A percentile compares a stretch with the other conserved stretches of the same genome.
Conservation (phyloP, 1,140 invertebrate genomes). For the Heliconius congener region DNA sequence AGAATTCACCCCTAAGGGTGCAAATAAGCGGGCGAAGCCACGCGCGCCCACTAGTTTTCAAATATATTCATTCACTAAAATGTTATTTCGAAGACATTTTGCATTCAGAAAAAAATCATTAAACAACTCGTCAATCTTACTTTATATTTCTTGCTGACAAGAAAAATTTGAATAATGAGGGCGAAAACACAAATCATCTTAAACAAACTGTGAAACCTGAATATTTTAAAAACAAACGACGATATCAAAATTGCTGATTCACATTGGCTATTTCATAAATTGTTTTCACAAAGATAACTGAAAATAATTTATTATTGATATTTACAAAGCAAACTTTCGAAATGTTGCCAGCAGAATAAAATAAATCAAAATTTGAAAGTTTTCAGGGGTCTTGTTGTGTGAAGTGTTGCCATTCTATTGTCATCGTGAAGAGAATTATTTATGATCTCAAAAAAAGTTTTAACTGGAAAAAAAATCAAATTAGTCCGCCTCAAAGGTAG, state of each 20-base stretch:
- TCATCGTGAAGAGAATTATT: slow-evolving; percentile 25
- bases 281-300: neutral
- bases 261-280: neutral
- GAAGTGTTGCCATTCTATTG: slow-evolving; percentile 27
- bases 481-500: neutral
- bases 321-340: neutral
- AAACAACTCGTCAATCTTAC: slow-evolving; percentile 29
- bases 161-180: slow-evolving; percentile 26
- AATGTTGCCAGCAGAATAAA: slow-evolving; percentile 21
- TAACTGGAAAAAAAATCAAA: slow-evolving; percentile 19
- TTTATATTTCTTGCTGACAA: slow-evolving; percentile 14
- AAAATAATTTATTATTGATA: slow-evolving; percentile 6
- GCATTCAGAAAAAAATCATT: slow-evolving; percentile 13
- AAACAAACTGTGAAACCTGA: slow-evolving; percentile 7
- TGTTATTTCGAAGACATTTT: neutral
- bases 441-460: slow-evolving; percentile 28
- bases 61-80: neutral
- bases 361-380: slow-evolving; percentile 23
- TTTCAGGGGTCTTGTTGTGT: slow-evolving; percentile 17
- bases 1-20: too few species aligned
- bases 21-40: too few species aligned
- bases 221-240: slow-evolving; percentile 16
- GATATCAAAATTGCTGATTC: neutral
- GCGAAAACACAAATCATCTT: slow-evolving; percentile 16
- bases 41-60: neutral